Percentiles rank a stretch among this genome's conserved stretches.
Conservation (phyloP, 2,888 invertebrate genomes). For the Diplazon laetatorius region DNA sequence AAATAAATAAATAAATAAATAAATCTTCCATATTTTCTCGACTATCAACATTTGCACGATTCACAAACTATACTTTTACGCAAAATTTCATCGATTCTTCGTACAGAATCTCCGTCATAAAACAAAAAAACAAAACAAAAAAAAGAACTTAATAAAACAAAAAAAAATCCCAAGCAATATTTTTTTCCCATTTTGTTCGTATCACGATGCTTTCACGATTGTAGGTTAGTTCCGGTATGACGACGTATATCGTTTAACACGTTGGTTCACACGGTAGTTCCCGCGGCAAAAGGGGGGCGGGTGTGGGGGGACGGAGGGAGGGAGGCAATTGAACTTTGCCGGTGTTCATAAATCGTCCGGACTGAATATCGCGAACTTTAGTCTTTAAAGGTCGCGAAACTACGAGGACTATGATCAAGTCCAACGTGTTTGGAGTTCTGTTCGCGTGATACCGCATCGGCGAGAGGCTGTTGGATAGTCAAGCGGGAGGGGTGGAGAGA, state of each 20-base stretch:
- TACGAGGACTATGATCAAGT: constrained; percentile 66
- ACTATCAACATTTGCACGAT: too few species aligned
- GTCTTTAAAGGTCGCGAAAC: constrained; percentile 80
- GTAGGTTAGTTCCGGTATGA: constrained; percentile 33
- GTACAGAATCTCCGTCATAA: too few species aligned
- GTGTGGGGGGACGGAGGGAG: constrained; percentile 3
- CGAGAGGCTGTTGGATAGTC: constrained; percentile 51
- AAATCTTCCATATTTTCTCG: too few species aligned
- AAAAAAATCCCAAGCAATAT: too few species aligned
- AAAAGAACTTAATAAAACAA: too few species aligned
- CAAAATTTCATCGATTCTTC: too few species aligned
- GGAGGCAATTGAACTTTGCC: constrained; percentile 77
- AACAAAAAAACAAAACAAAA: too few species aligned
- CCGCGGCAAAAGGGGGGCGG: background rate
- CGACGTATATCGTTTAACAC: constrained; percentile 45
- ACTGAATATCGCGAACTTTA: constrained; percentile 81
- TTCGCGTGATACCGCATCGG: constrained; percentile 27
- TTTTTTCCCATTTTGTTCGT: too few species aligned
- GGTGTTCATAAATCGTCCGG: constrained; percentile 75
- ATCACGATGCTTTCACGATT: too few species aligned
- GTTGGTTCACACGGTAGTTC: constrained; percentile 47
- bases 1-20: too few species aligned
- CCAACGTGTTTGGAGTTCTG: constrained; percentile 32
- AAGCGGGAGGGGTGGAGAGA: constrained; percentile 38
- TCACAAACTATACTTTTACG: too few species aligned